Evolutionary conservation across 2,888 invertebrate species (phyloP).

Genomic region (Phrixothrix hirtus): DNA sequence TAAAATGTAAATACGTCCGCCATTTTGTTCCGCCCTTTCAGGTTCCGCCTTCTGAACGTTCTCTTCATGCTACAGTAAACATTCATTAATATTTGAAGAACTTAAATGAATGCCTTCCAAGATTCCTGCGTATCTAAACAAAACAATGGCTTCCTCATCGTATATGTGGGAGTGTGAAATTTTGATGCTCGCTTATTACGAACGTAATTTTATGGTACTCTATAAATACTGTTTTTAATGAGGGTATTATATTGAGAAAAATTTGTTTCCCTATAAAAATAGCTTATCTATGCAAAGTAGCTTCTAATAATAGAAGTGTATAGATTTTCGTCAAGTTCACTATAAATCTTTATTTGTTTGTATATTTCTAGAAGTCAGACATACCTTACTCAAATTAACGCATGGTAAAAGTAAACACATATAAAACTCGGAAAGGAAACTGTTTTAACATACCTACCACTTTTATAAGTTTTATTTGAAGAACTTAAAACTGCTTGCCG

Average conservation of each 20-base stretch:
- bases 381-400: conserved; percentile 20
- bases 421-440: conserved; percentile 18
- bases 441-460: conserved; percentile 32
- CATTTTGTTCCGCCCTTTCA: conserved; percentile 50
- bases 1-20: conserved; percentile 50
- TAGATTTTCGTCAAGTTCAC: no score
- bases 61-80: conserved; percentile 43
- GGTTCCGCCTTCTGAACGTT: conserved; percentile 42
- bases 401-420: conserved; percentile 21
- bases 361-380: conserved; percentile 15
- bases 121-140: conserved; percentile 15
- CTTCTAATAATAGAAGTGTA: no score
- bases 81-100: conserved; percentile 43
- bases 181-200: not conserved
- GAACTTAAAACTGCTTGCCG: conserved; percentile 17
- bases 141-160: conserved; percentile 22
- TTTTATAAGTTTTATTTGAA: conserved; percentile 29
- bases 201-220: not conserved
- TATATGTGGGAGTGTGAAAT: conserved; percentile 14
- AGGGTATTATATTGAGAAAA: no score
- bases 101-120: conserved; percentile 27
- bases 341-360: conserved; percentile 17
- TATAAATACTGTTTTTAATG: no score
- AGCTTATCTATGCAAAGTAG: no score
- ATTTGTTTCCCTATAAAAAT: no score